Evolutionary conservation across 2,797 vertebrate genomes (phyloP).

Genomic region (Betta splendens): DNA sequence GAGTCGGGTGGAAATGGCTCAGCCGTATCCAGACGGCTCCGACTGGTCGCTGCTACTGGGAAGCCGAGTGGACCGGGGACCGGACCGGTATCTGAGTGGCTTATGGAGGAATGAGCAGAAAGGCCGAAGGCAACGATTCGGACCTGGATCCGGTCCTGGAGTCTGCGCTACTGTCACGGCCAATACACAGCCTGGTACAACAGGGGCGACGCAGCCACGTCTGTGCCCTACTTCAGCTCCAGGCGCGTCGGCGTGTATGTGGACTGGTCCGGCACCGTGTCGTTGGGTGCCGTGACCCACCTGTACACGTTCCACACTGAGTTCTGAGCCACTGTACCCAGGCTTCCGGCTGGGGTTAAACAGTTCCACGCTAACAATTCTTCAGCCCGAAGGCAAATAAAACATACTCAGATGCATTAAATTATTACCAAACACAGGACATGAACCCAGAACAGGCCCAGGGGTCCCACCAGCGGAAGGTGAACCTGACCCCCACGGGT

Average conservation of each 20-base stretch:
- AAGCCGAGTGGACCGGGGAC: constrained; percentile 35
- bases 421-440: too few species aligned
- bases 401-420: too few species aligned
- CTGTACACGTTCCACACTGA: constrained; percentile 25
- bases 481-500: too few species aligned
- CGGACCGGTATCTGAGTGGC: constrained; percentile 19
- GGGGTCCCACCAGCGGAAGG: too few species aligned
- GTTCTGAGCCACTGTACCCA: constrained; percentile 37
- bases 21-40: constrained; percentile 30
- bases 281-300: constrained; percentile 39
- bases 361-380: constrained; percentile 6
- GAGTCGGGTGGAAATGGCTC: constrained; percentile 2
- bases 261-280: constrained; percentile 36
- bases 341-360: constrained; percentile 21
- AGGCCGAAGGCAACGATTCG: constrained; percentile 13
- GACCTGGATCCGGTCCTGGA: constrained; percentile 45
- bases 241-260: constrained; percentile 37
- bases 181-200: constrained; percentile 25
- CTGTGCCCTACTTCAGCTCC: constrained; percentile 20
- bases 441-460: too few species aligned
- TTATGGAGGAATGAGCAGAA: constrained; percentile 33
- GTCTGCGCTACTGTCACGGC: constrained; percentile 21
- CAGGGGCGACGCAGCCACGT: neutral
- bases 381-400: neutral
- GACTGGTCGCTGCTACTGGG: constrained; percentile 30